Conservation (phyloP, 1,140 invertebrate species). For the Nymphalis io region DNA sequence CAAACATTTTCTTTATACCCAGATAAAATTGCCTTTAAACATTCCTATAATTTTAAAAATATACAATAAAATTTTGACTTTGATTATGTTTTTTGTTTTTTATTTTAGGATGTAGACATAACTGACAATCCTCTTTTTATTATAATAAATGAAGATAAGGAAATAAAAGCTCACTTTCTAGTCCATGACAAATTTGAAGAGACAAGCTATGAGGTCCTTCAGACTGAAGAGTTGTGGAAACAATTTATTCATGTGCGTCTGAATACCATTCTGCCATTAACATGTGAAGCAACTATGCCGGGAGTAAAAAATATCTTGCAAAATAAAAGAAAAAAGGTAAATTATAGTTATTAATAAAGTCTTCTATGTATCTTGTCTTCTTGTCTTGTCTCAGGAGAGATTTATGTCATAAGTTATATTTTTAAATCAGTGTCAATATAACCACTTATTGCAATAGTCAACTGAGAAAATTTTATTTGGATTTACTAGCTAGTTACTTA, state of each 20-base stretch:
- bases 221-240: slow-evolving; percentile 82
- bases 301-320: slow-evolving; percentile 81
- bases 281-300: slow-evolving; percentile 80
- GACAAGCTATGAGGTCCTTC: slow-evolving; percentile 83
- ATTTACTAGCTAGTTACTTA: too few relatives aligned
- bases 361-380: too few relatives aligned
- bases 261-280: slow-evolving; percentile 80
- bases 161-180: slow-evolving; percentile 84
- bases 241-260: slow-evolving; percentile 85
- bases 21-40: too few relatives aligned
- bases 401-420: too few relatives aligned
- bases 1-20: too few relatives aligned
- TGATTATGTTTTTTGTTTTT: too few relatives aligned
- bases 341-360: background rate
- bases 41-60: slow-evolving; percentile 1
- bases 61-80: too few relatives aligned
- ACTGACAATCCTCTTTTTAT: slow-evolving; percentile 88
- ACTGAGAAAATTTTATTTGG: too few relatives aligned
- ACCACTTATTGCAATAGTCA: too few relatives aligned
- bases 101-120: slow-evolving; percentile 85
- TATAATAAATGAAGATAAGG: slow-evolving; percentile 81
- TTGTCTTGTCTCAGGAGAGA: too few relatives aligned
- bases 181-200: slow-evolving; percentile 86
- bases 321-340: slow-evolving; percentile 81
- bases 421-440: too few relatives aligned